These are phyloP conservation scores for Holothuria glaberrima DNA, from an alignment of 35 echinoderm and acorn worm genomes.

Conservation along the genomic window DNA sequence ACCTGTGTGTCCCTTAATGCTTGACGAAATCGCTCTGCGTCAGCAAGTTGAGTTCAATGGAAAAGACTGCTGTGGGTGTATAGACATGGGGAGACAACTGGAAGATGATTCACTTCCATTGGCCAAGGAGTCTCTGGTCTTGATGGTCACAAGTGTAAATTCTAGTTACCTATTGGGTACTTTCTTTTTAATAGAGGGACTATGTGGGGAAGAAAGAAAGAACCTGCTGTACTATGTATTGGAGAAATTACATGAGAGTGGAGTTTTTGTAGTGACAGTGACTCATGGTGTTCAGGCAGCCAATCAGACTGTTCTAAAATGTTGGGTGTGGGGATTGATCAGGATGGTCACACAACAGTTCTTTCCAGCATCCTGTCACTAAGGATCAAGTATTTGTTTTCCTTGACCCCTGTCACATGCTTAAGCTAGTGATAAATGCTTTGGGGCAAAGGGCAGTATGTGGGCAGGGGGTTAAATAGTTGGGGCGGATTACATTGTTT, in stretches of 20 bases:
- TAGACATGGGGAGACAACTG: slow-evolving; percentile 8
- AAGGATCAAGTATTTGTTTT: not conserved
- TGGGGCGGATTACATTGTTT: not conserved
- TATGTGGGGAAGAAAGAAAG: slow-evolving; percentile 2
- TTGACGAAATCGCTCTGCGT: slow-evolving; percentile 41
- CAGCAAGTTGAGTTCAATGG: not conserved
- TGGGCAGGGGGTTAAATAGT: slow-evolving; percentile 9
- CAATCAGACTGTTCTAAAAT: not conserved
- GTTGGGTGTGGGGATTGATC: not conserved
- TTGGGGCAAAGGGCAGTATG: slow-evolving; percentile 8
- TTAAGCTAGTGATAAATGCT: slow-evolving; percentile 32
- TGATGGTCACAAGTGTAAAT: slow-evolving; percentile 14
- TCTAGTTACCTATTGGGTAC: not conserved
- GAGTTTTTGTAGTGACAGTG: slow-evolving; percentile 20
- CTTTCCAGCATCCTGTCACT: slow-evolving; percentile 7
- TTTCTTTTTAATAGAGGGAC: slow-evolving; percentile 23
- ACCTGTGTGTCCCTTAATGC: not conserved
- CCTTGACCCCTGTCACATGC: slow-evolving; percentile 45
- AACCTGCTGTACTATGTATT: not conserved
- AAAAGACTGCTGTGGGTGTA: not conserved
- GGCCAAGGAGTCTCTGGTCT: slow-evolving; percentile 36
- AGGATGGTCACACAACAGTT: slow-evolving; percentile 17
- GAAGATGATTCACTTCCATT: not conserved
- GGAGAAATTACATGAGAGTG: not conserved
- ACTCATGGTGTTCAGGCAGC: slow-evolving; percentile 12